A percentile compares a stretch with the other conserved stretches of the same genome.
Evolutionary conservation across 2,888 invertebrate genomes (phyloP).

Genomic region (Scaeva pyrastri): DNA sequence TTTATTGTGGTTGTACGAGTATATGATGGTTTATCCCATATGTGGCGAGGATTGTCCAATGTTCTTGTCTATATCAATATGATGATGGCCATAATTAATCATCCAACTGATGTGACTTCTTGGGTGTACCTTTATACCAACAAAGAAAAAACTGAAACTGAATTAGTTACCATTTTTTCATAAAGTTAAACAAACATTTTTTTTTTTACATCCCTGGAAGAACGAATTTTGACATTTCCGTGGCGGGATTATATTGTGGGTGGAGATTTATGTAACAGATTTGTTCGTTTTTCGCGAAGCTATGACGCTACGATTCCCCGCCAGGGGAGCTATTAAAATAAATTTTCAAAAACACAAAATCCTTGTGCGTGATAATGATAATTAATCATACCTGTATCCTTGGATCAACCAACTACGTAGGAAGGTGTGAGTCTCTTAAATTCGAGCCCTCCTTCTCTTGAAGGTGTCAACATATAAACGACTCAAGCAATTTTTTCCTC

Average conservation of each 20-base stretch:
- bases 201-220: slow-evolving; percentile 11
- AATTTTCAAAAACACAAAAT: slow-evolving; percentile 68
- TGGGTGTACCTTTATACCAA: not conserved
- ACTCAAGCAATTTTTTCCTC: slow-evolving; percentile 77
- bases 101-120: slow-evolving; percentile 38
- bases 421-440: not conserved
- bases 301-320: slow-evolving; percentile 56
- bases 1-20: no score
- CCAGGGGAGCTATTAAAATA: slow-evolving; percentile 74
- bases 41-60: slow-evolving; percentile 45
- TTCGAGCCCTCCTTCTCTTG: slow-evolving; percentile 47
- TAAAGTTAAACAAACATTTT: slow-evolving; percentile 42
- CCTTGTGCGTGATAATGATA: slow-evolving; percentile 70
- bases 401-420: slow-evolving; percentile 34
- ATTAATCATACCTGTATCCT: slow-evolving; percentile 70
- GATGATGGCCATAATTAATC: slow-evolving; percentile 74
- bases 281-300: slow-evolving; percentile 44
- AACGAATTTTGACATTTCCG: slow-evolving; percentile 8
- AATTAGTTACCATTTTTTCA: slow-evolving; percentile 27
- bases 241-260: slow-evolving; percentile 3
- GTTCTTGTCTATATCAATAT: slow-evolving; percentile 39
- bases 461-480: slow-evolving; percentile 78
- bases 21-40: slow-evolving; percentile 46
- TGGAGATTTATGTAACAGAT: slow-evolving; percentile 60
- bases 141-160: slow-evolving; percentile 1